Evolutionary conservation across 2,113 vertebrate genomes (phyloP), one percentile per base, ranked within the genome.

Genomic region (Oreocharis arfaki): DNA sequence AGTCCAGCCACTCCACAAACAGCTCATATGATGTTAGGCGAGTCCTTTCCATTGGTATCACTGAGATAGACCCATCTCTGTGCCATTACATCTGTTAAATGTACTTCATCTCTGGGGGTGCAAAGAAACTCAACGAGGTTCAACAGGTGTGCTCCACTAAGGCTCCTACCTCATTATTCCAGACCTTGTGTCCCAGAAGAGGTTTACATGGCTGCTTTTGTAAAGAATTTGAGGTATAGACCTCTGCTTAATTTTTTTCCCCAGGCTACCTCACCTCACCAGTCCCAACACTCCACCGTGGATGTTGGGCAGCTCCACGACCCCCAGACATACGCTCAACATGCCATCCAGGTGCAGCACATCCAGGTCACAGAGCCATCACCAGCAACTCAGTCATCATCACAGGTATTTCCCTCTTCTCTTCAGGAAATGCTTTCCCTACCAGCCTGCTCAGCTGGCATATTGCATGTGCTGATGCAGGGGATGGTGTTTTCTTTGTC

Each of bases 281-380:
- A 98, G 89, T 98, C 99, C 65, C 99, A 99, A 97, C 99, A 99
- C 93, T 99, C 98, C 55, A 99, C 99, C 1, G 99, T 99, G 82
- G 99, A 99, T 2, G 99, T 99, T 64, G 99, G 98, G 75, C 99
- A 99, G 97, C 98, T 99, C 42, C 99, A 99, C 0, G 99, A 99
- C 70, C 98, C 99, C 46, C 99, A 99, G 74, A 98, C 98, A 12
- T 99, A 99, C 94, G 98, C 98, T 30, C 99, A 99, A 95, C 99
- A 99, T 26, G 98, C 99, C 80, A 99, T 99, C 97, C 99, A 99
- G 97, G 99, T 99, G 65, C 99, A 99, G 95, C 99, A 99, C 95
- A 99, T 99, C 97, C 99, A 99, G 96, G 99, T 99, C 69, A 90
- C 98, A 0, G 99, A 99, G 96, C 97, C 99, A 23, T 65, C 98